phyloP scores from a whole-genome alignment of 2,113 vertebrate genomes.

The Willisornis vidua region DNA sequence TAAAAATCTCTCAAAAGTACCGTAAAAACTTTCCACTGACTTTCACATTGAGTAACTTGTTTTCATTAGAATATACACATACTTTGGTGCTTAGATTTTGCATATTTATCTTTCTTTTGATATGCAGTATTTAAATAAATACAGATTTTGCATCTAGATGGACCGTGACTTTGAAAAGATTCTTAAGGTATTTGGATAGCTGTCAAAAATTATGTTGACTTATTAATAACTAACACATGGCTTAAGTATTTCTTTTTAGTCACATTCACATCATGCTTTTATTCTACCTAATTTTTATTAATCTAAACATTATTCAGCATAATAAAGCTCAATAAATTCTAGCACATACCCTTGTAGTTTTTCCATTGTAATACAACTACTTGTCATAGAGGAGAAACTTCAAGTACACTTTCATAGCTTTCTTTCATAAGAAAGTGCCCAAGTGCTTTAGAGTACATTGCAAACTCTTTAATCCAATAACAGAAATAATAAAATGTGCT shows the following conservation, averaged over 20 bases:
- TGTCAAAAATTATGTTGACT: constrained; percentile 57
- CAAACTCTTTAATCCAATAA: constrained; percentile 39
- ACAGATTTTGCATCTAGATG: constrained; percentile 38
- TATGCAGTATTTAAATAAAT: constrained; percentile 58
- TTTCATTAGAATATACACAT: neutral
- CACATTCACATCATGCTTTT: constrained; percentile 38
- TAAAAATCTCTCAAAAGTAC: neutral
- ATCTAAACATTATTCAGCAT: constrained; percentile 12
- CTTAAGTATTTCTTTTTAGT: constrained; percentile 40
- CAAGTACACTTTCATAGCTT: neutral
- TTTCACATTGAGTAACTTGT: neutral
- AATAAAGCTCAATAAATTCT: constrained; percentile 25
- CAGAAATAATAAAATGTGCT: neutral
- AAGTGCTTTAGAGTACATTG: neutral
- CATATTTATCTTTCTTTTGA: constrained; percentile 47
- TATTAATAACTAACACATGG: constrained; percentile 63
- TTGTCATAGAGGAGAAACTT: constrained; percentile 20
- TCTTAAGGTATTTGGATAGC: constrained; percentile 34
- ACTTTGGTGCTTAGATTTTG: constrained; percentile 26
- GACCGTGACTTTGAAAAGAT: constrained; percentile 28
- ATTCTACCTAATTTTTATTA: constrained; percentile 38
- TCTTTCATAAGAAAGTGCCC: constrained; percentile 34
- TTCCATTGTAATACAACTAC: neutral
- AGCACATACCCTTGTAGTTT: neutral
- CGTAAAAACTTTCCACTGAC: neutral